Evolutionary conservation across 1,140 invertebrate species (phyloP).

Genomic region (Pachyrhynchus sulphureomaculatus): DNA sequence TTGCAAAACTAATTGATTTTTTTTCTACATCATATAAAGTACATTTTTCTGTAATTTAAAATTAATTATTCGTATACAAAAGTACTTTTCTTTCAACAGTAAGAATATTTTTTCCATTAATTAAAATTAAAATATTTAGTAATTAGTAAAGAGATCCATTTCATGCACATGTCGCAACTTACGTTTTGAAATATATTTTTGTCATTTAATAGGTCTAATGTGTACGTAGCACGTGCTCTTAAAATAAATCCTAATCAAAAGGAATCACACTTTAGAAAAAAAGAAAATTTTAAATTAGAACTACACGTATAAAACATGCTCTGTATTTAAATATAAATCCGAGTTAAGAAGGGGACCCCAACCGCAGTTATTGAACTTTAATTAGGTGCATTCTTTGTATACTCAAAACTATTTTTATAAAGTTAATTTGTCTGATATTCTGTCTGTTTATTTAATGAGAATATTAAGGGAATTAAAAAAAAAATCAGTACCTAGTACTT

Average conservation of each 20-base stretch:
- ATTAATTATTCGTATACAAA: too few species aligned
- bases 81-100: too few species aligned
- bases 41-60: too few species aligned
- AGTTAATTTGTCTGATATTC: too few species aligned
- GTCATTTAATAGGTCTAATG: conserved; percentile 15
- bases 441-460: too few species aligned
- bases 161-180: background rate
- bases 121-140: too few species aligned
- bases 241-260: conserved; percentile 28
- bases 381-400: conserved; percentile 27
- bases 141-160: too few species aligned
- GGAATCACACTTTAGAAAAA: conserved; percentile 23
- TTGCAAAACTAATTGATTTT: too few species aligned
- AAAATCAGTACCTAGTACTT: too few species aligned
- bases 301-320: conserved; percentile 7
- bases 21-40: too few species aligned
- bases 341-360: conserved; percentile 6
- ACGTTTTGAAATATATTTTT: conserved; percentile 16
- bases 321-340: conserved; percentile 27
- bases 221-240: conserved; percentile 17
- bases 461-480: background rate
- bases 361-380: conserved; percentile 31
- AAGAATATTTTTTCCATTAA: too few species aligned
- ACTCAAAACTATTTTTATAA: background rate
- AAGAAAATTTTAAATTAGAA: conserved; percentile 25